Evolutionary conservation across 1,140 invertebrate species (phyloP).

Genomic region (Drosophila serrata): DNA sequence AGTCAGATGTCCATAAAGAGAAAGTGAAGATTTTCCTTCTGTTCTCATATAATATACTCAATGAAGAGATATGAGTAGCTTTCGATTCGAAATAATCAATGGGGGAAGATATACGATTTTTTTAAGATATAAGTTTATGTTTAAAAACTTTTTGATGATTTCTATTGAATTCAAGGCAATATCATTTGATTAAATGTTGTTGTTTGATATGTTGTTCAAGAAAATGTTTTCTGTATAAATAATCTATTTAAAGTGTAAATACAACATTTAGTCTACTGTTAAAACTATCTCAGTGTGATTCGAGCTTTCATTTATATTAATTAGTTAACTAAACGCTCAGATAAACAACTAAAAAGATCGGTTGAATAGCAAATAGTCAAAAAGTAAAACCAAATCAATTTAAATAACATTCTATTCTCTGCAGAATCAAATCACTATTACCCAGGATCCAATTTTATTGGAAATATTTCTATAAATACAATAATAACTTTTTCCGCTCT

Average conservation of each 20-base stretch:
- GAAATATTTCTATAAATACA: background rate
- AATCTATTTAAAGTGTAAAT: background rate
- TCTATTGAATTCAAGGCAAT: too few relatives aligned
- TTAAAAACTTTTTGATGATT: too few relatives aligned
- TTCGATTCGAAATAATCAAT: slow-evolving; percentile 1
- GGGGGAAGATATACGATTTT: too few relatives aligned
- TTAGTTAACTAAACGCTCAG: too few relatives aligned
- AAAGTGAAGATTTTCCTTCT: slow-evolving; percentile 1
- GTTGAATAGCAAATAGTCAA: background rate
- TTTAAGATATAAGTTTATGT: too few relatives aligned
- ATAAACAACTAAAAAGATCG: background rate
- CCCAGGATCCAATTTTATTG: background rate
- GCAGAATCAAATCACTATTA: background rate
- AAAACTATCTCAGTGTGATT: background rate
- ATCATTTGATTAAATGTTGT: too few relatives aligned
- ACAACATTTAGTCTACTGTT: too few relatives aligned
- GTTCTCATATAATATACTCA: background rate
- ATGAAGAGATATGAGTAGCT: slow-evolving; percentile 6
- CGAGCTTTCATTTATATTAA: background rate
- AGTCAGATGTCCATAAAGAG: slow-evolving; percentile 37
- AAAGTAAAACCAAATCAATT: background rate
- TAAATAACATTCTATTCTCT: background rate
- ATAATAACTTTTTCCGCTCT: background rate
- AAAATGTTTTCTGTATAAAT: too few relatives aligned
- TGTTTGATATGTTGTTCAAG: too few relatives aligned